Evolutionary conservation across 1,140 invertebrate species (phyloP), one percentile per base, ranked within the genome.

Genomic region (Psilanteris sp.): DNA sequence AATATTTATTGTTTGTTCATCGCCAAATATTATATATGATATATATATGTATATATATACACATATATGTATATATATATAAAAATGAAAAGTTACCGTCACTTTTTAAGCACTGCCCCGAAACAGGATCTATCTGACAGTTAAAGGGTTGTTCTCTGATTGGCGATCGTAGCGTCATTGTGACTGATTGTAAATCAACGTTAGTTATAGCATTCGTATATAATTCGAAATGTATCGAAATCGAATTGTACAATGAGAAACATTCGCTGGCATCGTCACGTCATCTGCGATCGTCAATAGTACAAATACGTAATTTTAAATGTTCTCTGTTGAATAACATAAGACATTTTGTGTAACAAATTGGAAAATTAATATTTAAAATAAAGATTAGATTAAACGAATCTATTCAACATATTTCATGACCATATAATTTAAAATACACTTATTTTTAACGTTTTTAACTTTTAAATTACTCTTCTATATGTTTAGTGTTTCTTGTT

Each of bases 1-100:
- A 74, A 74, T 74, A 74, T 66, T 74, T 66, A 74, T 74, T 74
- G 54, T 74, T 67, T 66, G 54, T 54, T 67, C 54, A 74, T 74
- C 61, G 70, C 70, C 70, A 74, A 74, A 66, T 66, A 72, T 43
- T 54, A 70, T 61, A 61, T n/a, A n/a, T n/a, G n/a, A n/a, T n/a
- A n/a, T n/a, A n/a, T n/a, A n/a, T n/a, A n/a, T n/a, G n/a, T n/a
- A n/a, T n/a, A n/a, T 54, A 52, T 43, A 37, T 37, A 39, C 24
- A 46, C 29, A 61, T 48, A 66, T 34, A 59, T 29, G 59, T n/a
- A n/a, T n/a, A n/a, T n/a, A n/a, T n/a, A n/a, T n/a, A n/a, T n/a
- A n/a, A n/a, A n/a, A n/a, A n/a, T n/a, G n/a, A 29, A 57, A 43
- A 66, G 31, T 62, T 72, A 55, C 29, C 13, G 46, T 66, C 54